Evolutionary conservation across 92 coral and sea anemone genomes (phyloP).

Genomic region (Anthopleura xanthogrammica): DNA sequence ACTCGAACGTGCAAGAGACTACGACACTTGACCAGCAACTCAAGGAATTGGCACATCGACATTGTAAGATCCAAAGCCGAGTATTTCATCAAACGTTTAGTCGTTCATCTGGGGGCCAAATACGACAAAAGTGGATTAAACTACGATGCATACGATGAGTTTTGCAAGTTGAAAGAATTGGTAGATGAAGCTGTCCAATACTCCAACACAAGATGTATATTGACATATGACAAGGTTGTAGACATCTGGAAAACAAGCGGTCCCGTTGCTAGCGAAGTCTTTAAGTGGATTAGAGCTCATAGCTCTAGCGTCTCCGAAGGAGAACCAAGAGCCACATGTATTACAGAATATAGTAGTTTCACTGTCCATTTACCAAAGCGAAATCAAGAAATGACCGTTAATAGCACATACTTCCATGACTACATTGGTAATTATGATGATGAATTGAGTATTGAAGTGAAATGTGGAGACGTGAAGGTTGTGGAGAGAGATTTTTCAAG

Average conservation of each 20-base stretch:
- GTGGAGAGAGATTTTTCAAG: not conserved
- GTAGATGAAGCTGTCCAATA: not conserved
- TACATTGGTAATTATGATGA: not conserved
- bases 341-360: not conserved
- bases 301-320: not conserved
- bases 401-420: not conserved
- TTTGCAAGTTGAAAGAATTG: not conserved
- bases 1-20: conserved; percentile 8
- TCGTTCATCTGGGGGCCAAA: not conserved
- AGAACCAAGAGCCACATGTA: not conserved
- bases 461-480: not conserved
- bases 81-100: not conserved
- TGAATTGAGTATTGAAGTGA: not conserved
- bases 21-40: not conserved
- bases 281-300: conserved; percentile 1
- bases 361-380: not conserved
- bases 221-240: not conserved
- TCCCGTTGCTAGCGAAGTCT: conserved; percentile 1
- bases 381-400: not conserved
- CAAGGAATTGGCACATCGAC: not conserved
- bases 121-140: not conserved
- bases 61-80: not conserved
- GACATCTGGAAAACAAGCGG: conserved; percentile 1
- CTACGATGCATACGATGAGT: not conserved
- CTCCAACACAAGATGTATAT: not conserved